Conservation (phyloP, 1,140 invertebrate genomes). For the Pantala flavescens region DNA sequence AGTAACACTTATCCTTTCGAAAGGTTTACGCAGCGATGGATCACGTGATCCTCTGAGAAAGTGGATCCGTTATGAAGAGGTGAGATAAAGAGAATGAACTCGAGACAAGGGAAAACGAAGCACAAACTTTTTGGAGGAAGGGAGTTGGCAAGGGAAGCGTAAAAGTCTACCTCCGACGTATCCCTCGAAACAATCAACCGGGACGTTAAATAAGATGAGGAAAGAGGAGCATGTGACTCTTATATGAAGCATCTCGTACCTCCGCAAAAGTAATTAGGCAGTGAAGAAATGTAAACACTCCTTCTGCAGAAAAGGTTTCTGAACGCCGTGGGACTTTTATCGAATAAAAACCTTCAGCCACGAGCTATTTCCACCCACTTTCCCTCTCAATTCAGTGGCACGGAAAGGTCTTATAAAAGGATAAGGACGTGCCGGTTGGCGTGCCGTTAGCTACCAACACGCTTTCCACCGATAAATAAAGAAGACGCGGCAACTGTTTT, state of each 20-base stretch:
- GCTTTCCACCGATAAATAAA: not conserved
- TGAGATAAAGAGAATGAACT: no score
- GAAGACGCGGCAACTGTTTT: not conserved
- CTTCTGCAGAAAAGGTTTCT: not conserved
- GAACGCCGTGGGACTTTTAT: not conserved
- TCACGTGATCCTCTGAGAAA: no score
- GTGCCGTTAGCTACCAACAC: not conserved
- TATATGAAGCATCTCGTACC: not conserved
- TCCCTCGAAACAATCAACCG: not conserved
- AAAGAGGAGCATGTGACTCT: not conserved
- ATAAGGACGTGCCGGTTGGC: not conserved
- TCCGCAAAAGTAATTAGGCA: not conserved
- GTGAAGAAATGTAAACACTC: conserved; percentile 1
- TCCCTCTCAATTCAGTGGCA: not conserved
- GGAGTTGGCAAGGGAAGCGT: no score
- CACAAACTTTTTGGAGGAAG: no score
- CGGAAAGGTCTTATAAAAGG: conserved; percentile 1
- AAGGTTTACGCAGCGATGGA: no score
- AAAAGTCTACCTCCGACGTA: no score
- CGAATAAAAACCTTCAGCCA: not conserved
- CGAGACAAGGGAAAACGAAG: no score
- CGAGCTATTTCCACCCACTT: not conserved
- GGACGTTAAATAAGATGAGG: not conserved
- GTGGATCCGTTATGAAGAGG: no score
- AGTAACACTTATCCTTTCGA: no score